These are phyloP conservation scores for Tachina fera DNA, from an alignment of 2,888 invertebrate species.

Conservation along the genomic window DNA sequence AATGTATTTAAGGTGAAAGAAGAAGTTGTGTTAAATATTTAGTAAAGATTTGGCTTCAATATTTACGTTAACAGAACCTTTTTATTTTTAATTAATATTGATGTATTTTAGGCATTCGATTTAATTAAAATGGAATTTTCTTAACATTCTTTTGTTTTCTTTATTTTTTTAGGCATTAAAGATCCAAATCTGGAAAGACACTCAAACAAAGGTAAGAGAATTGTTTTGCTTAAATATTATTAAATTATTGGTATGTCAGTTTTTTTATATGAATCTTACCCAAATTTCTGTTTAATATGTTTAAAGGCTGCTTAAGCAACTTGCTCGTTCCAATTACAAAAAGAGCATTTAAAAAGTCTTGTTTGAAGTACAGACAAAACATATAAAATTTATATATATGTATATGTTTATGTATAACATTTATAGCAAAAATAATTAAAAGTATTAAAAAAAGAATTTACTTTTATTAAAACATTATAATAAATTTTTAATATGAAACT, in stretches of 20 bases:
- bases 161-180: conserved; percentile 77
- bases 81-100: no score
- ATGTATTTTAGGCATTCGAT: neutral
- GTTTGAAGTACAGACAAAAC: neutral
- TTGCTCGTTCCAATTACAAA: no score
- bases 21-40: no score
- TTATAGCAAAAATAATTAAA: conserved; percentile 8
- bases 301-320: no score
- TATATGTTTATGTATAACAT: neutral
- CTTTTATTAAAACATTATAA: conserved; percentile 65
- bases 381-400: no score
- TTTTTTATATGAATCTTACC: no score
- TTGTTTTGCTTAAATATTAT: neutral
- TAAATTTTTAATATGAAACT: conserved; percentile 71
- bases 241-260: neutral
- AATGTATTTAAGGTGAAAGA: no score
- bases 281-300: no score
- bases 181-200: conserved; percentile 80
- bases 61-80: no score
- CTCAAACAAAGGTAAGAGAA: conserved; percentile 76
- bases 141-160: conserved; percentile 10
- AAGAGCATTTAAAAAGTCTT: no score
- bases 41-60: no score
- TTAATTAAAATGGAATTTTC: neutral
- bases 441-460: conserved; percentile 28